Evolutionary conservation across 1,140 invertebrate genomes (phyloP), one percentile per base, ranked within the genome.

Genomic region (Drosophila hydei): DNA sequence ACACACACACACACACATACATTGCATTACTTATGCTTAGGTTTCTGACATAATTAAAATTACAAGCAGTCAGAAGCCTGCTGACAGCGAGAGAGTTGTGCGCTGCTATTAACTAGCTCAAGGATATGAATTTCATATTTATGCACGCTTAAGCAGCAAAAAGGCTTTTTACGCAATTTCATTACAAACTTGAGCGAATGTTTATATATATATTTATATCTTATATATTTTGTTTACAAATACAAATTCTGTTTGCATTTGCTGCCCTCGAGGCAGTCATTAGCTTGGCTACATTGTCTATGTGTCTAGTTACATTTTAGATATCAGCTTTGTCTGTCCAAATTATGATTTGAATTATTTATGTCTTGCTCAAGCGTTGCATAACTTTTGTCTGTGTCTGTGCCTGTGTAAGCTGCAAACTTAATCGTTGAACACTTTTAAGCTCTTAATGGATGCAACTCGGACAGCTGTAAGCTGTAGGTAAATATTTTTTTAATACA

Each of bases 41-140:
- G 12, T 56, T 70, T 36, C 36, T 59, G 62, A 45, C 42, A 67
- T 72, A 67, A 72, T 72, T 67, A 67, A 72, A 72, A 72, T 72
- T 52, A 52, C 54, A 59, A 55, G 30, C 36, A 70, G 27, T 9
- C 48, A 36, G 8, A 36, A 11, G 38, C 19, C n/a, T 11, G 2
- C 4, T 16, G 30, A 19, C 11, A 11, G 25, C 6, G 11, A 12
- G 14, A 6, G 25, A 7, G 8, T 12, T 27, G 18, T n/a, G 25
- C 25, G 36, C 19, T 33, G 25, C 11, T 59, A 60, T 72, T 33
- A 33, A 58, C 12, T 67, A 59, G 18, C 62, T 40, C 54, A 67
- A 52, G 47, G 36, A 52, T 59, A 67, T 72, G 36, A 54, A 67
- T 72, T 72, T 67, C 48, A 47, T 21, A 72, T 72, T 58, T 27